Conservation (phyloP, 2,797 vertebrate species). For the Melanotaenia parkinsoni region DNA sequence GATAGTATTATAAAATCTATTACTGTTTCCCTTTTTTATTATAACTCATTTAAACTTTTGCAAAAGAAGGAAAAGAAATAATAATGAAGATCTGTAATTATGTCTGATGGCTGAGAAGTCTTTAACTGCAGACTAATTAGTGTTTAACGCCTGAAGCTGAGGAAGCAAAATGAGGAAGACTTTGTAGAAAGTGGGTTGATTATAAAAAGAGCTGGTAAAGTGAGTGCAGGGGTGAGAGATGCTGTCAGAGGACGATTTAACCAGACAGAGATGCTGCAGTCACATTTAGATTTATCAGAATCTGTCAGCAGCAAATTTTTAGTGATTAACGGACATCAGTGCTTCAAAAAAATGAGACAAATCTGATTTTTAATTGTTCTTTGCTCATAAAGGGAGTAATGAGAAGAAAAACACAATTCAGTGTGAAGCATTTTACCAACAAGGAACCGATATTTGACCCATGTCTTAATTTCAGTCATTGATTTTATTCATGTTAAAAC, state of each 20-base stretch:
- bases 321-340: too few relatives aligned
- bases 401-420: neutral
- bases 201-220: too few relatives aligned
- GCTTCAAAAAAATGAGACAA: too few relatives aligned
- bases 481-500: neutral
- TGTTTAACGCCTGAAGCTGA: neutral
- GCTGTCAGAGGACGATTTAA: too few relatives aligned
- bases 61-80: neutral
- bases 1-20: neutral
- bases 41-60: neutral
- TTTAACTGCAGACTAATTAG: neutral
- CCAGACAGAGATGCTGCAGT: too few relatives aligned
- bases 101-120: neutral
- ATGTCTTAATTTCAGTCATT: too few relatives aligned
- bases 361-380: too few relatives aligned
- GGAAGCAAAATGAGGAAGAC: neutral
- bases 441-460: neutral
- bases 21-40: neutral
- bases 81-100: neutral
- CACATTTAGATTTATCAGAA: too few relatives aligned
- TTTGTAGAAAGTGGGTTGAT: neutral
- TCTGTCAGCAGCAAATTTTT: too few relatives aligned
- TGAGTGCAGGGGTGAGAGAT: too few relatives aligned
- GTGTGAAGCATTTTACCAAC: too few relatives aligned
- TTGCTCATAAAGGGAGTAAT: too few relatives aligned